phyloP scores from a whole-genome alignment of 2,888 invertebrate species.

The Rhagonycha lutea region DNA sequence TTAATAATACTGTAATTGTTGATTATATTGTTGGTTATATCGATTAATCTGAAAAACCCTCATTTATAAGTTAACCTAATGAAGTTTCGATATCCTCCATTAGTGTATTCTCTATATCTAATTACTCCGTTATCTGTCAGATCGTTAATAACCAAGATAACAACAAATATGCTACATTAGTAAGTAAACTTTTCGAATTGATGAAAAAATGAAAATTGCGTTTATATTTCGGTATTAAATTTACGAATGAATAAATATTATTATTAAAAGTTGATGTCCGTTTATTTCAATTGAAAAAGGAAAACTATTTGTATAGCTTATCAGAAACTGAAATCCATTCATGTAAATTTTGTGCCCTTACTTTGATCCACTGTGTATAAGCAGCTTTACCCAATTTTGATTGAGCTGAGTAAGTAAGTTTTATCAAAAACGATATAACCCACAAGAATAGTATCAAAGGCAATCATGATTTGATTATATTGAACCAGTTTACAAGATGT shows the following conservation, averaged over 20 bases:
- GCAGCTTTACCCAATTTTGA: conserved; percentile 4
- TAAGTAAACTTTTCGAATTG: not conserved
- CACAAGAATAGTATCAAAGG: conserved; percentile 3
- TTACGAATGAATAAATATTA: not conserved
- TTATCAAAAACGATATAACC: conserved; percentile 4
- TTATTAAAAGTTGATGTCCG: not conserved
- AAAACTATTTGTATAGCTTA: conserved; percentile 2
- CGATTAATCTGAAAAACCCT: not conserved
- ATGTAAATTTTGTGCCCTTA: conserved; percentile 1
- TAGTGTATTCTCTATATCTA: not conserved
- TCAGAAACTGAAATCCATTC: not conserved
- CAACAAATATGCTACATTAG: not conserved
- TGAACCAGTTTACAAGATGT: conserved; percentile 14
- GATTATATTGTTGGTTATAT: not conserved
- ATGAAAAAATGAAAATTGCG: not conserved
- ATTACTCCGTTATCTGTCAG: not conserved
- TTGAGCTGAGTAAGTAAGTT: conserved; percentile 2
- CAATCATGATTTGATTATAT: conserved; percentile 15
- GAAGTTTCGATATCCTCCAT: not conserved
- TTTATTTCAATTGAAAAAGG: not conserved
- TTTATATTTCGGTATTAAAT: too few species aligned
- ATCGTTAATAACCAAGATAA: not conserved
- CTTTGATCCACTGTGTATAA: conserved; percentile 4
- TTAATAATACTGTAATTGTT: not conserved
- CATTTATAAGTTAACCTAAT: not conserved